Conservation (phyloP, 2,888 invertebrate genomes). For the Cataglyphis cursor region DNA sequence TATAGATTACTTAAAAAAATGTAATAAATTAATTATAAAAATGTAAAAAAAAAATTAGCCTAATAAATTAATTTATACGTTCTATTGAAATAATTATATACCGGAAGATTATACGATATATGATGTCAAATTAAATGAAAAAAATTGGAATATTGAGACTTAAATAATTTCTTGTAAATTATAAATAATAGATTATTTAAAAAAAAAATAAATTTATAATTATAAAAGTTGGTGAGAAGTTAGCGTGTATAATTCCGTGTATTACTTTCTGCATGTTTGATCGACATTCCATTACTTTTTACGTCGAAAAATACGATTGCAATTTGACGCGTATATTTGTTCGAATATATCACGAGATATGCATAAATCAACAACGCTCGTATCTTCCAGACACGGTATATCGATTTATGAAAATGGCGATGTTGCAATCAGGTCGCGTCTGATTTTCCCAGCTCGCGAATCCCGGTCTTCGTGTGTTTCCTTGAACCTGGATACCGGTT, state of each 20-base stretch:
- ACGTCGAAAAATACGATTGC: not conserved
- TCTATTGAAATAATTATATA: not conserved
- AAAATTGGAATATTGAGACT: not conserved
- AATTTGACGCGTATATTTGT: not conserved
- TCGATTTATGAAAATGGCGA: conserved; percentile 37
- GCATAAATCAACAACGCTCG: not conserved
- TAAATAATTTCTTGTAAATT: not conserved
- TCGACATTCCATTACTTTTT: not conserved
- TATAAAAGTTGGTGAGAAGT: not conserved
- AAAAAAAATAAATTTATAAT: not conserved
- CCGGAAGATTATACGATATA: not conserved
- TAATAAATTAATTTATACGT: not conserved
- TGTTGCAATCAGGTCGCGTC: conserved; percentile 13
- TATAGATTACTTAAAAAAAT: too few species aligned
- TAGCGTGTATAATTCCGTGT: not conserved
- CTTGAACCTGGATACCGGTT: conserved; percentile 39
- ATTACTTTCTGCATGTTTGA: not conserved
- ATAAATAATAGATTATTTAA: not conserved
- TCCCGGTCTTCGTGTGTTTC: conserved; percentile 7
- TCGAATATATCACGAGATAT: not conserved
- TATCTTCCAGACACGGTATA: conserved; percentile 17
- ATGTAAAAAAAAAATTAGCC: too few species aligned
- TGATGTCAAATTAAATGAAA: not conserved
- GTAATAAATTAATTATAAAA: too few species aligned
- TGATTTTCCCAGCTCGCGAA: conserved; percentile 26